Evolutionary conservation across 2,888 invertebrate species (phyloP), one percentile per base, ranked within the genome.

Genomic region (Diarsia mendica): DNA sequence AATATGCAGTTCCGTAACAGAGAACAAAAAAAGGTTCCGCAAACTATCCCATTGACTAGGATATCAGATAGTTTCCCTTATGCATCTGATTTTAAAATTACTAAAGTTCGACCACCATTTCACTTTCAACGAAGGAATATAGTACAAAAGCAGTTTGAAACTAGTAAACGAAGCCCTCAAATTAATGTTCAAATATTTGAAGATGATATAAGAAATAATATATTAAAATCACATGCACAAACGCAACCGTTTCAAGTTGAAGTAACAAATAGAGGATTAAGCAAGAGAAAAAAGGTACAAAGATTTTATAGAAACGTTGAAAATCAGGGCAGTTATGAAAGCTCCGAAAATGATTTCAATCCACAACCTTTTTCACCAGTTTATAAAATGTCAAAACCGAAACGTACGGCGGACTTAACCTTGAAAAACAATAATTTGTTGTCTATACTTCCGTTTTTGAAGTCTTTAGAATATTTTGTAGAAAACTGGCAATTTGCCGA

Each of bases 131-230:
- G 92, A 72, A 91, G 87, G 86, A 92, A 89, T 83, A 83, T 92
- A 53, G 87, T 90, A 10, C 90, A 92, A 80, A 92, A 88, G 79
- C 89, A 87, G 28, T 86, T 89, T 58, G 88, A 90, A 74, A 80
- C 89, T 44, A 84, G 80, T 39, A 94, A 93, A 90, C 91, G 93
- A 86, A 92, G 85, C 65, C 92, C 92, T 44, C 89, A 94, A 88
- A 93, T 93, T 67, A 96, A 96, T 87, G 91, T 96, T 0, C 88
- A 95, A 90, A 93, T 95, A 83, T 68, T 95, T 71, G 90, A 94
- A 85, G 89, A 93, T 46, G 92, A 93, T 80, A 67, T 92, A 55
- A 90, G 95, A 88, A 90, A 83, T 83, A 88, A 89, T 44, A 95
- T 95, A 71, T 77, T 94, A 72, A 92, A 91, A 84, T 86, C 85